Conservation (phyloP, 37 sponge, comb jelly and placozoan species). For the Bolinopsis microptera region DNA sequence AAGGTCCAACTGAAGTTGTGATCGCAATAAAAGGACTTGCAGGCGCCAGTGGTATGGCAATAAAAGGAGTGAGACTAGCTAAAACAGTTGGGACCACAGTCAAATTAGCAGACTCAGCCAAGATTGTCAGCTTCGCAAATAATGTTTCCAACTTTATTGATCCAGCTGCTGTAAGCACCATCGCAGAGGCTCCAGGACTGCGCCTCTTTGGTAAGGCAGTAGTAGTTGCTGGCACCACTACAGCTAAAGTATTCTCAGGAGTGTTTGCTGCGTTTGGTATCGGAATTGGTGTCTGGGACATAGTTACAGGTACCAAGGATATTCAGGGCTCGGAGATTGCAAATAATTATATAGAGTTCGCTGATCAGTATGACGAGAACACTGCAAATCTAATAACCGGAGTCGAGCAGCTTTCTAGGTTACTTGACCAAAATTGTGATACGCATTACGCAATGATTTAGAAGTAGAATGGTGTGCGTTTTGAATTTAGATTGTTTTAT, state of each 20-base stretch:
- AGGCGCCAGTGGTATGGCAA: background rate
- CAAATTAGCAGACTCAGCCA: background rate
- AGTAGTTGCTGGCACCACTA: background rate
- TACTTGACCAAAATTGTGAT: too few species aligned
- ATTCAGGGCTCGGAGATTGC: background rate
- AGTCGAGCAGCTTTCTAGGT: background rate
- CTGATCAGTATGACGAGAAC: background rate
- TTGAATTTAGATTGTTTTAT: too few species aligned
- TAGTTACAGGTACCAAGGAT: background rate
- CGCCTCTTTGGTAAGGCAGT: background rate
- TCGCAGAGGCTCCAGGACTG: background rate
- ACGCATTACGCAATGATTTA: too few species aligned
- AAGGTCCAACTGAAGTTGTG: background rate
- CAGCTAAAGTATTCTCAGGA: background rate
- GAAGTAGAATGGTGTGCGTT: too few species aligned
- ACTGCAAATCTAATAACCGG: background rate
- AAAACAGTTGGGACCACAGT: background rate
- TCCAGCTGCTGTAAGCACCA: background rate
- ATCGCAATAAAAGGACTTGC: background rate
- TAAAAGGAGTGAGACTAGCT: background rate
- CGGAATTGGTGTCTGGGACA: background rate
- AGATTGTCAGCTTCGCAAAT: background rate
- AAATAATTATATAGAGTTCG: background rate
- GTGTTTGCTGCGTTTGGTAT: background rate
- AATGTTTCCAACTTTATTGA: background rate